Evolutionary conservation across 1,140 invertebrate species (phyloP), one percentile per base, ranked within the genome.

Genomic region (Coelopa frigida): DNA sequence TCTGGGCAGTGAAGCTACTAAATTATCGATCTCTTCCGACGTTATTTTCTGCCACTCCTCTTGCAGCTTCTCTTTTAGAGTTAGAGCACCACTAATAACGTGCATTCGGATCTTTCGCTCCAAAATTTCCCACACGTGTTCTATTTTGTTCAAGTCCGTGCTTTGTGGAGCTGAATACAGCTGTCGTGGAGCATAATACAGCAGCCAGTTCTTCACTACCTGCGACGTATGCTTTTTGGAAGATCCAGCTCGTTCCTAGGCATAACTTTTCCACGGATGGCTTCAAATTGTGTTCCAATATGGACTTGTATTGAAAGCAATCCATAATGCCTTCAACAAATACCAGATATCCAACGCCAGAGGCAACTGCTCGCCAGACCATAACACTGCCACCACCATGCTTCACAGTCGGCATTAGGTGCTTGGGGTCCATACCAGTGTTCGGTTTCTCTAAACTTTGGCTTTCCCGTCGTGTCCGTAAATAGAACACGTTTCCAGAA

Each of bases 391-490:
- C 59, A 15, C 59, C 57, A 40, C 62, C 57, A 46, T 70, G 59
- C 50, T 71, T 71, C 11, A 71, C 57, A 7, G 70, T 70, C 20
- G 59, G 26, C 15, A 47, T 41, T 11, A 59, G 46, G 52, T 58
- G 46, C 21, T 51, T 22, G 12, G 32, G 29, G 14, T 48, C n/a
- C 12, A 49, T 35, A 26, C 37, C 48, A n/a, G 44, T 48, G 23
- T 51, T 38, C 31, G 18, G n/a, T n/a, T n/a, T n/a, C n/a, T 48
- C 44, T 51, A 23, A 55, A 59, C 54, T 54, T 60, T n/a, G 44
- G 35, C 48, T 60, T 48, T n/a, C n/a, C n/a, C n/a, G n/a, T n/a
- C n/a, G n/a, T n/a, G 36, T 60, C 58, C 23, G 53, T 52, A 50
- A 50, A 57, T 22, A 57, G 47, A 15, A 58, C 40, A 36, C 26